Base-by-base conservation (phyloP, 2,797 vertebrate genomes). In the Myripristis jacobus region DNA sequence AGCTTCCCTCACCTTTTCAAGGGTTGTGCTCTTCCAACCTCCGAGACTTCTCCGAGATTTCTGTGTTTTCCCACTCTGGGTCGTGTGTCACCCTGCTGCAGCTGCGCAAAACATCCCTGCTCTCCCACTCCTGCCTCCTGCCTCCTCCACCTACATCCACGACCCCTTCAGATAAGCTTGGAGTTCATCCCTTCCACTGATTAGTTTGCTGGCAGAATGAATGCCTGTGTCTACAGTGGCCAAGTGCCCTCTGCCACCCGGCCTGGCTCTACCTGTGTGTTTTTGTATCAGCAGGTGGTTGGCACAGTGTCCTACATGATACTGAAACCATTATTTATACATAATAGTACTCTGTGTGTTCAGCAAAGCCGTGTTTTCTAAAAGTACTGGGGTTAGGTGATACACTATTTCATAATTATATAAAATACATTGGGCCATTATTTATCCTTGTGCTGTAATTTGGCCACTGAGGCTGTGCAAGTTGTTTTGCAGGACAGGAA, bases 131-230 rank as follows among this genome's bases (percentile, higher is more conserved):
- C 80, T 70, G 87, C 89, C 83, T 70, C 79, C 80, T 70, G 87
- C 89, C 88, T 89, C 88, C 69, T 89, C 90, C 91, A 91, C 90
- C 89, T 89, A 90, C 90, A 91, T 77, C 85, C 81, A 58, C 88
- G 91, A 93, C 88, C 91, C 81, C 81, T 64, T 86, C 80, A 80
- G 85, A 90, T 89, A 89, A 89, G 86, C 88, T 82, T 89, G 88
- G 87, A 91, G 87, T 89, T 91, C 88, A 90, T 92, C 90, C 88
- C 82, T 90, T 90, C 84, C 88, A 85, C 87, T 92, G 91, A 94
- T 93, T 93, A 91, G 91, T 93, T 92, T 90, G 83, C 80, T 90
- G 90, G 89, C 92, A 88, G 87, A 90, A 83, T 91, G 87, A 92
- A 93, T 89, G 89, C 79, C 90, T 75, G 69, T 84, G 89, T 87